Conservation (phyloP, 2,888 invertebrate genomes). For the Polyommatus icarus region DNA sequence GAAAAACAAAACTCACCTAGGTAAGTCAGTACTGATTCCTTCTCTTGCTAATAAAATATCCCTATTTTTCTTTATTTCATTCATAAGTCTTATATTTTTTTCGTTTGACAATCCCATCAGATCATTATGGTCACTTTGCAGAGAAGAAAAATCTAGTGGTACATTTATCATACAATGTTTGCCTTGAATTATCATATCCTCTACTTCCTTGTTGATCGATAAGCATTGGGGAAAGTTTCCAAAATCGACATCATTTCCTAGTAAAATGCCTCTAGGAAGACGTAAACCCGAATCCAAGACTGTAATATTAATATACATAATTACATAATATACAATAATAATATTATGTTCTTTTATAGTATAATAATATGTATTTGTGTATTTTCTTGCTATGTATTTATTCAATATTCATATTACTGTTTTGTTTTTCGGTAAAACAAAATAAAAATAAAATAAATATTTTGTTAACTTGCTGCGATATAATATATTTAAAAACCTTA, state of each 20-base stretch:
- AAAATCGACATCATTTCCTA: constrained; percentile 52
- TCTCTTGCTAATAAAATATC: neutral
- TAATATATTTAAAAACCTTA: neutral
- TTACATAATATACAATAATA: no score
- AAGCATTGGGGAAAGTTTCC: constrained; percentile 61
- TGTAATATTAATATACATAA: constrained; percentile 41
- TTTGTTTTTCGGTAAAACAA: no score
- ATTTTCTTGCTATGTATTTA: no score
- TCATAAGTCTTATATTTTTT: neutral
- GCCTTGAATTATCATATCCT: constrained; percentile 52
- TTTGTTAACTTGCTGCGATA: no score
- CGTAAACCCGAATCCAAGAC: constrained; percentile 59
- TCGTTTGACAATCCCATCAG: neutral
- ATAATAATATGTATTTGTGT: no score
- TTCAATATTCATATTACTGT: no score
- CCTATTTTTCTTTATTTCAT: neutral
- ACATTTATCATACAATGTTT: constrained; percentile 59
- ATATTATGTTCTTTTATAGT: neutral
- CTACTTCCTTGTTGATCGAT: constrained; percentile 47
- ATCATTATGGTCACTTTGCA: constrained; percentile 1
- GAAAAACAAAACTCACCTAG: neutral
- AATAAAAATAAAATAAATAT: no score
- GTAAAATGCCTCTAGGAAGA: constrained; percentile 54
- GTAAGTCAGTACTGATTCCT: neutral
- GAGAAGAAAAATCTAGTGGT: constrained; percentile 44